These are phyloP conservation scores for Drosophila pegasa DNA, from an alignment of 2,888 invertebrate species.

Conservation along the genomic window DNA sequence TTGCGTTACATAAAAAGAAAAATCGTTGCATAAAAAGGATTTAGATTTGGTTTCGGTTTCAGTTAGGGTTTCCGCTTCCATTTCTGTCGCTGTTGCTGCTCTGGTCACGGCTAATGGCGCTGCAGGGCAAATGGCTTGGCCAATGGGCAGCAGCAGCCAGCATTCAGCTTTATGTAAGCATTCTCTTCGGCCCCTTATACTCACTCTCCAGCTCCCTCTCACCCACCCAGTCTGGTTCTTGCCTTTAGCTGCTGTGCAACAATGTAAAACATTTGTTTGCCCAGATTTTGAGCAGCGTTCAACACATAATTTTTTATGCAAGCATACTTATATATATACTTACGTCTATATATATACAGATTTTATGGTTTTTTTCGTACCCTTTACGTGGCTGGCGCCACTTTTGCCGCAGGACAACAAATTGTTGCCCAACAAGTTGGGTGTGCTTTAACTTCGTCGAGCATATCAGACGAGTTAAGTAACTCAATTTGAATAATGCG, in stretches of 20 bases:
- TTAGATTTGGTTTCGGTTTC: conserved; percentile 47
- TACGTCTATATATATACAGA: conserved; percentile 14
- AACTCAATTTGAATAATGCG: conserved; percentile 1
- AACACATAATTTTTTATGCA: conserved; percentile 60
- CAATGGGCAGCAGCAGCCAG: conserved; percentile 40
- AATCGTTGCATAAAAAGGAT: conserved; percentile 70
- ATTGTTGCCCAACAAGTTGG: conserved; percentile 29
- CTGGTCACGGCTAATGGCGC: conserved; percentile 69
- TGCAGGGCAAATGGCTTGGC: conserved; percentile 64
- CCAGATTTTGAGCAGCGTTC: conserved; percentile 59
- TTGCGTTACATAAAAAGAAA: conserved; percentile 42
- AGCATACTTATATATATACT: conserved; percentile 26
- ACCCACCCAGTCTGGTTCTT: conserved; percentile 17
- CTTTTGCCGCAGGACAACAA: conserved; percentile 51
- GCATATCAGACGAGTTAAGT: neutral
- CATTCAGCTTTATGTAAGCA: conserved; percentile 41
- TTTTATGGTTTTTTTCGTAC: conserved; percentile 32
- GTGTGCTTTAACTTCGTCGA: conserved; percentile 11
- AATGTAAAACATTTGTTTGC: conserved; percentile 79
- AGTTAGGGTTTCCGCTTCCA: conserved; percentile 26
- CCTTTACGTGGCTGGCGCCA: conserved; percentile 43
- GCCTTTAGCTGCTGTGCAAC: conserved; percentile 49
- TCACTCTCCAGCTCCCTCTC: conserved; percentile 8
- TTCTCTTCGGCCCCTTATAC: conserved; percentile 11
- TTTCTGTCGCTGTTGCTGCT: conserved; percentile 30